Percentiles rank a stretch among this genome's conserved stretches.
These are phyloP conservation scores for Anas platyrhynchos DNA, from an alignment of 2,113 vertebrate species.

Conservation along the genomic window DNA sequence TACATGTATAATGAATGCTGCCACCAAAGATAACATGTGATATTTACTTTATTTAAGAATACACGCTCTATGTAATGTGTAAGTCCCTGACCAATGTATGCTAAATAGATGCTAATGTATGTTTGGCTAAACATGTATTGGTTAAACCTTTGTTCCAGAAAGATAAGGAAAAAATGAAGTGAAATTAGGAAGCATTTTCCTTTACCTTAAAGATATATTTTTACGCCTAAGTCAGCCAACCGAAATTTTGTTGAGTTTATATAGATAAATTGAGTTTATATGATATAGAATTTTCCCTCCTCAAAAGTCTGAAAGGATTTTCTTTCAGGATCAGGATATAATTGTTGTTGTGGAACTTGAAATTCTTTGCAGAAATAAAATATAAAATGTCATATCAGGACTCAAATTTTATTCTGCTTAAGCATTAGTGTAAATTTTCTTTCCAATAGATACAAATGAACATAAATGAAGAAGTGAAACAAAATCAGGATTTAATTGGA, in stretches of 20 bases:
- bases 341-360: neutral
- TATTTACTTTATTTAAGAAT: neutral
- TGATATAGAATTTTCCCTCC: fast-evolving
- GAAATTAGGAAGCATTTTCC: neutral
- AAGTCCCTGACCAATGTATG: neutral
- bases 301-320: neutral
- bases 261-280: too few species aligned
- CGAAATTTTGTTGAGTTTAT: neutral
- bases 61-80: fast-evolving
- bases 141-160: neutral
- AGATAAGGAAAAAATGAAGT: neutral
- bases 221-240: neutral
- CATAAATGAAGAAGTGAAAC: neutral
- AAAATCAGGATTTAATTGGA: neutral
- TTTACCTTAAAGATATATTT: neutral
- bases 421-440: neutral
- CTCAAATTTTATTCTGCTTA: neutral
- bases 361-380: neutral
- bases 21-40: fast-evolving
- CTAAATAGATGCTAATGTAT: neutral
- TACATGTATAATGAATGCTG: neutral
- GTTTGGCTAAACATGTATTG: neutral
- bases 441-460: neutral
- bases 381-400: neutral
- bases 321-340: neutral